Evolutionary conservation across 2,113 vertebrate species (phyloP), one percentile per base, ranked within the genome.

Genomic region (Sinocyclocheilus maitianheensis): DNA sequence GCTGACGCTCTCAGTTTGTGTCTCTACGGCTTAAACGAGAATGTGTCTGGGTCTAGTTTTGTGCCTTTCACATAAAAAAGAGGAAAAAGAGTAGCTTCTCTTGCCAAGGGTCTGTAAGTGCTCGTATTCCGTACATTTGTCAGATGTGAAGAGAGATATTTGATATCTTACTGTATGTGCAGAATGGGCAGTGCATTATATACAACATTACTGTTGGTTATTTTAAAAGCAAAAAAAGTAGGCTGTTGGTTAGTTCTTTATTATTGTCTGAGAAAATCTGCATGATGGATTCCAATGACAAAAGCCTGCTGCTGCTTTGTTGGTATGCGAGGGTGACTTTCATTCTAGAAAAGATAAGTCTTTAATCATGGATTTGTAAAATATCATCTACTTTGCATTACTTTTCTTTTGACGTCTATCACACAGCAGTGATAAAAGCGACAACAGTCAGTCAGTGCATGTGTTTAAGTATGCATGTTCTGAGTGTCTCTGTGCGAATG

Each of bases 41-140:
- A 91, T 89, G 89, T 90, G 79, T 91, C 86, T 86, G 86, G 77
- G 86, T 87, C 85, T 87, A 86, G 65, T 88, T 89, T 84, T 90
- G 78, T 87, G 87, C 85, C 77, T 87, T 81, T 88, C 81, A 63
- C 69, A 43, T 53, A 69, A 12, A 67, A 24, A 69, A 40, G 40
- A 40, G 53, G 34, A 83, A 71, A 65, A 79, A 84, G 16, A 77
- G 30, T 37, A 24, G 65, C 63, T 46, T 16, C 43, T 83, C 43
- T 75, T 90, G 87, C 90, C 85, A 90, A 86, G 71, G 53, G 24
- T 75, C 65, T 87, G 77, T 90, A 90, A 92, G 91, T 91, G 82
- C 79, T 62, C 1, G 34, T 76, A 4, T 88, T 87, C 30, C 69
- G 88, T 90, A 87, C 76, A 80, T 72, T 63, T 63, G 43, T 63